Conservation (phyloP, 2,888 invertebrate species). For the Colostygia pectinataria region DNA sequence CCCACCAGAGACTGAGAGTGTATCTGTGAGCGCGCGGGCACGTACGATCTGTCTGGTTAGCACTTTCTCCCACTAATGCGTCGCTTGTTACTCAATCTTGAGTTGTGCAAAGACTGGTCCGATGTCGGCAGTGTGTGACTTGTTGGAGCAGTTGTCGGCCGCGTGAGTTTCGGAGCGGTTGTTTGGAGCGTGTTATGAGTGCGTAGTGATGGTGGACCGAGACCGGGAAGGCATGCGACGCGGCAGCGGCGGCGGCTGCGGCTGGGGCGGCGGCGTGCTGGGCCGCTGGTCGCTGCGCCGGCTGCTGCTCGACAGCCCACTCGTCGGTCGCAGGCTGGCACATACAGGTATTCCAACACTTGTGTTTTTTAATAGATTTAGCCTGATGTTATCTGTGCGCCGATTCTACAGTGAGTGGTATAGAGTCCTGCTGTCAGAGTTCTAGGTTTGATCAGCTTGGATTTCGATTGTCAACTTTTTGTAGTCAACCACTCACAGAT, state of each 20-base stretch:
- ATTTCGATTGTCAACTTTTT: no score
- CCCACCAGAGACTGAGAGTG: constrained; percentile 49
- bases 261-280: constrained; percentile 75
- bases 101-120: constrained; percentile 62
- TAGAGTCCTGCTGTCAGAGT: no score
- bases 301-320: constrained; percentile 87
- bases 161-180: constrained; percentile 35
- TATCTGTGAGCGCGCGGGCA: constrained; percentile 56
- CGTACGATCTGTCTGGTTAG: constrained; percentile 54
- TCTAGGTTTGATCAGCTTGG: no score
- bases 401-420: no score
- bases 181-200: constrained; percentile 65
- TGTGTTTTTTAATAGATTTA: neutral
- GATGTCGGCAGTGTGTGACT: constrained; percentile 50
- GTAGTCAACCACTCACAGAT: no score
- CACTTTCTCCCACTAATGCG: constrained; percentile 77
- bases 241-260: constrained; percentile 68
- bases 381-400: no score
- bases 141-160: constrained; percentile 48
- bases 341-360: constrained; percentile 64
- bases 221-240: constrained; percentile 72
- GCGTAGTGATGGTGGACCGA: constrained; percentile 72
- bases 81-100: constrained; percentile 65
- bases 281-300: constrained; percentile 87
- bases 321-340: constrained; percentile 85